Percentiles rank a stretch among this genome's conserved stretches.
phyloP scores from a whole-genome alignment of 2,888 invertebrate genomes.

The Pyrrhia umbra region DNA sequence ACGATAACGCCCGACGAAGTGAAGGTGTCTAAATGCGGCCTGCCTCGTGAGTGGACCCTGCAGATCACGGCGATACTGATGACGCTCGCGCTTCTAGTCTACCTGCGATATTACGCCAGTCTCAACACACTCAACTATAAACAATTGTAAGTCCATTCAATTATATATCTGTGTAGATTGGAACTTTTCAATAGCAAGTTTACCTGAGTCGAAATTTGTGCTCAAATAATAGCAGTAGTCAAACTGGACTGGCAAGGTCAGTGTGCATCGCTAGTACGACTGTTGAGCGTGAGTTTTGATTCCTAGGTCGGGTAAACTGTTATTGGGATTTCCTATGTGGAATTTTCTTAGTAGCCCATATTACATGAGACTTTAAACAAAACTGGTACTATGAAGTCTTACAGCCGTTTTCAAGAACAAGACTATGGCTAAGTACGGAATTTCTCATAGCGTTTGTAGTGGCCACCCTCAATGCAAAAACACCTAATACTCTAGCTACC shows the following conservation, averaged over 20 bases:
- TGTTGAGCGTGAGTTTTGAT: background rate
- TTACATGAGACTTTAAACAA: too few relatives aligned
- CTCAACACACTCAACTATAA: constrained; percentile 70
- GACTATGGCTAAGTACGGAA: too few relatives aligned
- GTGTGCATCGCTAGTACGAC: background rate
- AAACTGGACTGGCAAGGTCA: too few relatives aligned
- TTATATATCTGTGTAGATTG: too few relatives aligned
- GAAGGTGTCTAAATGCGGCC: constrained; percentile 94
- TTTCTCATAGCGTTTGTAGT: too few relatives aligned
- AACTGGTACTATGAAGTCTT: background rate
- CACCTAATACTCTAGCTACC: too few relatives aligned
- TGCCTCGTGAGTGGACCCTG: constrained; percentile 95
- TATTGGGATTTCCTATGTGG: background rate
- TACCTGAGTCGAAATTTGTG: too few relatives aligned
- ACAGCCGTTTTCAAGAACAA: too few relatives aligned
- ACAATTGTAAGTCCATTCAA: constrained; percentile 73
- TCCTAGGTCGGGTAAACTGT: background rate
- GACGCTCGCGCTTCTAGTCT: constrained; percentile 83
- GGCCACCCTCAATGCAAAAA: too few relatives aligned
- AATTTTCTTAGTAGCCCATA: too few relatives aligned
- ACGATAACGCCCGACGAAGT: constrained; percentile 93
- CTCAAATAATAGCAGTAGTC: too few relatives aligned
- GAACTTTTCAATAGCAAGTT: too few relatives aligned
- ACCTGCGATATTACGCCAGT: constrained; percentile 70
- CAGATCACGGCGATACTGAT: constrained; percentile 90